Evolutionary conservation across 1,140 invertebrate genomes (phyloP).

Genomic region (Drosophila repletoides): DNA sequence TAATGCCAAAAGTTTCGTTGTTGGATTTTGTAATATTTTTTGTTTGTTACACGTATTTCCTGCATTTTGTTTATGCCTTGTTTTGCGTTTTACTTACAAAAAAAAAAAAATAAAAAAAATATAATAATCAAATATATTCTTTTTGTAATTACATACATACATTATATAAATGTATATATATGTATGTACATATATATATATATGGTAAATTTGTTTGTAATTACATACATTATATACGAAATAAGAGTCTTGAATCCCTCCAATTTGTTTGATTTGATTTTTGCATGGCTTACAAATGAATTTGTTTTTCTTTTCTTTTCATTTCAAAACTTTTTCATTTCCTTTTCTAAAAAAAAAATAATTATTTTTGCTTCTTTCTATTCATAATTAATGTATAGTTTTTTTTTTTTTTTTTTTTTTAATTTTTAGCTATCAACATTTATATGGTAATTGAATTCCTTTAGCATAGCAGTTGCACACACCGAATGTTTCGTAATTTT

Average conservation of each 20-base stretch:
- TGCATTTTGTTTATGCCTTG: conserved; percentile 66
- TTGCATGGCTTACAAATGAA: conserved; percentile 37
- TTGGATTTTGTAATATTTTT: conserved; percentile 79
- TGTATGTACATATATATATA: conserved; percentile 43
- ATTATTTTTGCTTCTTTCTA: not conserved
- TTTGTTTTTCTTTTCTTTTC: not conserved
- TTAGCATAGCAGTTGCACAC: conserved; percentile 37
- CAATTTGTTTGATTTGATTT: conserved; percentile 57
- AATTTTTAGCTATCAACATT: conserved; percentile 22
- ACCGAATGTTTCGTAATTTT: conserved; percentile 22
- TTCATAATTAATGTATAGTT: not conserved
- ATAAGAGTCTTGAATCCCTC: conserved; percentile 79
- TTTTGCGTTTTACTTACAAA: conserved; percentile 29
- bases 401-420: not conserved
- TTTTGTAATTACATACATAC: conserved; percentile 25
- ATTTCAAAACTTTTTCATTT: not conserved
- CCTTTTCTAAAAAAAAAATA: conserved; percentile 9
- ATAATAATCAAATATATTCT: conserved; percentile 7
- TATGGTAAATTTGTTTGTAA: conserved; percentile 30
- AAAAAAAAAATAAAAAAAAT: conserved; percentile 55
- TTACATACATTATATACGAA: conserved; percentile 65
- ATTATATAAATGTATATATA: conserved; percentile 44
- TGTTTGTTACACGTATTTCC: conserved; percentile 78
- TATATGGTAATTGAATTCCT: conserved; percentile 35
- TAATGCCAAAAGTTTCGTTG: conserved; percentile 82